Percentiles rank a stretch among this genome's conserved stretches.
Evolutionary conservation across 2,113 vertebrate species (phyloP).

Genomic region (Laticauda colubrina): DNA sequence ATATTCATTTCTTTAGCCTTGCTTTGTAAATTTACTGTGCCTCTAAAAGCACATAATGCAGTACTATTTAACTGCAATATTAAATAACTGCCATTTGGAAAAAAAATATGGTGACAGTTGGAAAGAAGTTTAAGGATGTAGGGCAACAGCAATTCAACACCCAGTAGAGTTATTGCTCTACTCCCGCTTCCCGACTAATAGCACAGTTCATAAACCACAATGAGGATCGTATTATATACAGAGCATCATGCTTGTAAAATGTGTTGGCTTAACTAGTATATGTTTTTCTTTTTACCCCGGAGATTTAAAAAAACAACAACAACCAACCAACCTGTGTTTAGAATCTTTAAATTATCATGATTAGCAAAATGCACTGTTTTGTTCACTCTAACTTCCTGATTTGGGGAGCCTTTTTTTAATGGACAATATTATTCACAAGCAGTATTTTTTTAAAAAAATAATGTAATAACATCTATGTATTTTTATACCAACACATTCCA

Average conservation of each 20-base stretch:
- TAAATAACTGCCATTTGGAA: conserved; percentile 8
- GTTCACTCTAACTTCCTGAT: neutral
- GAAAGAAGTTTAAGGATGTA: neutral
- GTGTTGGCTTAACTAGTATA: neutral
- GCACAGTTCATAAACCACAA: neutral
- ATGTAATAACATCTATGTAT: neutral
- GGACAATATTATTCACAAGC: neutral
- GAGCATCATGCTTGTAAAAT: neutral
- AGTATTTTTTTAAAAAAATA: neutral
- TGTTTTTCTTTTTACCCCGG: neutral
- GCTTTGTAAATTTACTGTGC: conserved; percentile 9
- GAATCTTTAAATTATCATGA: neutral
- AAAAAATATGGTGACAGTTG: conserved; percentile 4
- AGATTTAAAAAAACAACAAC: neutral
- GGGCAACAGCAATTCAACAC: neutral
- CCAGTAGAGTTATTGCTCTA: neutral
- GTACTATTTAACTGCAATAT: conserved; percentile 18
- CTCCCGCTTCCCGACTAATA: neutral
- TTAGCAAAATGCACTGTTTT: neutral
- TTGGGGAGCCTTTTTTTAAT: neutral
- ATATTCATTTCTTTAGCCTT: neutral
- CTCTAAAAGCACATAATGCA: conserved; percentile 4
- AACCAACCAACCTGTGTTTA: neutral
- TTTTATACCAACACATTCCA: neutral
- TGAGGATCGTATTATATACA: neutral